Percentiles rank a stretch among this genome's conserved stretches.
Conservation (phyloP, 2,797 vertebrate species). For the Cynodonichthys magdalenae region DNA sequence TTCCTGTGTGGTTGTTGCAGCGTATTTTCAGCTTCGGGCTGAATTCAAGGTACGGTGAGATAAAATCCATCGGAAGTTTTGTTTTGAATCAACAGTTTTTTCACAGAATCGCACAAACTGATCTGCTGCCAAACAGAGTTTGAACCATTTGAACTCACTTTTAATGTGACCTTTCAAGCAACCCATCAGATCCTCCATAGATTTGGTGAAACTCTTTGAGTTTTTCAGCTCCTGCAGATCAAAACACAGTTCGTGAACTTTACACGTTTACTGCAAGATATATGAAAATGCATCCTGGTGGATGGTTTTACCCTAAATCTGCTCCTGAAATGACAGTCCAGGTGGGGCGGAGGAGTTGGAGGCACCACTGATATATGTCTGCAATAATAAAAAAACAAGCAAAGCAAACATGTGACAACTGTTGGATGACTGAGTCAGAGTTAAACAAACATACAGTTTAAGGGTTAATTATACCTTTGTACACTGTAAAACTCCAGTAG, state of each 20-base stretch:
- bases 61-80: constrained; percentile 22
- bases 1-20: constrained; percentile 40
- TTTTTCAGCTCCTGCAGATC: constrained; percentile 78
- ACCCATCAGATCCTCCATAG: constrained; percentile 88
- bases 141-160: constrained; percentile 81
- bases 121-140: too few relatives aligned
- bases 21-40: not conserved
- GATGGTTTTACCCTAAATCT: constrained; percentile 72
- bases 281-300: not conserved
- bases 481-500: constrained; percentile 85
- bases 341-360: constrained; percentile 89
- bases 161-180: constrained; percentile 85
- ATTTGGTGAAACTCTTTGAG: constrained; percentile 86
- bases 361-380: constrained; percentile 90
- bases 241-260: not conserved
- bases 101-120: not conserved
- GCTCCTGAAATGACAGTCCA: constrained; percentile 59
- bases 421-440: not conserved
- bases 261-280: not conserved
- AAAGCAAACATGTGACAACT: not conserved
- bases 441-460: not conserved
- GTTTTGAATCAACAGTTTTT: not conserved
- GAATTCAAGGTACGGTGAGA: not conserved
- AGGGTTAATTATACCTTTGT: constrained; percentile 79
- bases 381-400: constrained; percentile 2